Percentiles rank a stretch among this genome's conserved stretches.
Evolutionary conservation across 1,140 invertebrate species (phyloP).

Genomic region (Reticulitermes speratus): DNA sequence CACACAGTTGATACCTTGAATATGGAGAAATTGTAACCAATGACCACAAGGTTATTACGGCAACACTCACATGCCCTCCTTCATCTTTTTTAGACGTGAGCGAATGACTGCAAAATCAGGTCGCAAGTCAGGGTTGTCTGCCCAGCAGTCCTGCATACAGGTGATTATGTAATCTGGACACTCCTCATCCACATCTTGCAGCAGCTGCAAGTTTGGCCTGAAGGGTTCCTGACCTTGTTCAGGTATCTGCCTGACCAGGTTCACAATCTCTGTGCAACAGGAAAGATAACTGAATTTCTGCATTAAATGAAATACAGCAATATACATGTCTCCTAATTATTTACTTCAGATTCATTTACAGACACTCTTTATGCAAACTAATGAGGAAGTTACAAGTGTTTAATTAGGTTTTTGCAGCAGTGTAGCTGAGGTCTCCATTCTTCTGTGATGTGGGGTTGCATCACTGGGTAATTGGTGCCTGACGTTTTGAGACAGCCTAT

Average conservation of each 20-base stretch:
- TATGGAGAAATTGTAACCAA: too few species aligned
- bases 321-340: background rate
- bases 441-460: too few species aligned
- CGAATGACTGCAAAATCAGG: constrained; percentile 81
- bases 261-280: constrained; percentile 69
- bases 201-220: constrained; percentile 69
- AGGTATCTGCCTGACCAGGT: constrained; percentile 68
- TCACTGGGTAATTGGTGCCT: too few species aligned
- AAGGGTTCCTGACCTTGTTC: constrained; percentile 65
- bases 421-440: too few species aligned
- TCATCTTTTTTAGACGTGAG: constrained; percentile 79
- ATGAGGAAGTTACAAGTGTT: too few species aligned
- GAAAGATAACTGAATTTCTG: background rate
- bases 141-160: constrained; percentile 84
- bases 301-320: constrained; percentile 30
- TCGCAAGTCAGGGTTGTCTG: constrained; percentile 73
- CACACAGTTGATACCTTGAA: too few species aligned
- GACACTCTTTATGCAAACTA: too few species aligned
- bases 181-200: constrained; percentile 62
- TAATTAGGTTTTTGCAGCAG: too few species aligned
- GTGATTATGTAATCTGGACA: constrained; percentile 74
- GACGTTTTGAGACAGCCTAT: too few species aligned
- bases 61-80: constrained; percentile 71
- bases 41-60: too few species aligned
- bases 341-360: too few species aligned